phyloP scores from a whole-genome alignment of 1,140 invertebrate genomes.

The Calliphora vicina region DNA sequence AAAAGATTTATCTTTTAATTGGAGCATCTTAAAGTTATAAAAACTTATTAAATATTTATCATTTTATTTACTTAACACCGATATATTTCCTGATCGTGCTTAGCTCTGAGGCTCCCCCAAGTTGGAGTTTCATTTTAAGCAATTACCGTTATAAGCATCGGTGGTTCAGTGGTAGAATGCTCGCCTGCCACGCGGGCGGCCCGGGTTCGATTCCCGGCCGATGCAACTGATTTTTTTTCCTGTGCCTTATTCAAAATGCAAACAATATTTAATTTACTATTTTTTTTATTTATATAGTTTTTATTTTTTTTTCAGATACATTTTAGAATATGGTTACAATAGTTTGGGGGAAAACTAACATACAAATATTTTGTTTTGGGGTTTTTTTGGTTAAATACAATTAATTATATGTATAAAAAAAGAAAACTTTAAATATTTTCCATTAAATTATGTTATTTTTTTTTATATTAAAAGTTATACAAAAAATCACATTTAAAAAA shows the following conservation, averaged over 20 bases:
- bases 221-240: too few species aligned
- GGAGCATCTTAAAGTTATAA: too few species aligned
- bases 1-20: too few species aligned
- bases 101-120: background rate
- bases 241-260: too few species aligned
- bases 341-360: background rate
- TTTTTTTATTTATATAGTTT: background rate
- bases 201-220: conserved; percentile 87
- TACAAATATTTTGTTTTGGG: background rate
- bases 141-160: conserved; percentile 63
- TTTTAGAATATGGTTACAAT: background rate
- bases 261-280: too few species aligned
- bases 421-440: background rate
- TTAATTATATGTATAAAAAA: background rate
- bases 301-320: background rate
- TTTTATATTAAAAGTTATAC: background rate
- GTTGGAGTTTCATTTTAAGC: background rate
- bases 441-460: background rate
- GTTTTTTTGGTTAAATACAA: background rate
- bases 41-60: too few species aligned
- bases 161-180: conserved; percentile 76
- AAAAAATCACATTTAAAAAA: background rate
- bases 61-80: too few species aligned
- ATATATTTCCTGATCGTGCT: too few species aligned
- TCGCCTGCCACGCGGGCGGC: conserved; percentile 86